Evolutionary conservation across 1,140 invertebrate species (phyloP).

Genomic region (Dendrolimus punctatus): DNA sequence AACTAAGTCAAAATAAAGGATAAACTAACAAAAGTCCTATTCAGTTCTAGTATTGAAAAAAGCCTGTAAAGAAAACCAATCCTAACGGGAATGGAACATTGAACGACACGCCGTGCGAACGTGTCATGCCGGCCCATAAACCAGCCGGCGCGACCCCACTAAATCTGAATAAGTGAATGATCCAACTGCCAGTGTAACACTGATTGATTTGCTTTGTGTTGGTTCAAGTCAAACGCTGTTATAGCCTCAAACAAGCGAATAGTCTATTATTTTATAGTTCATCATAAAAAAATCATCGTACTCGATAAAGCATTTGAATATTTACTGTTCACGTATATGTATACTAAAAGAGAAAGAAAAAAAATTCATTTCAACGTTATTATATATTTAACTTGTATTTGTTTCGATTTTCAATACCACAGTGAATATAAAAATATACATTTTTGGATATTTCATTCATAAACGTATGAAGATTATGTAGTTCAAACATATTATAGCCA

Average conservation of each 20-base stretch:
- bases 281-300: too few species aligned
- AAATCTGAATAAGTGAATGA: constrained; percentile 40
- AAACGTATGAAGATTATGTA: too few species aligned
- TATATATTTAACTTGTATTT: neutral
- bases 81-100: too few species aligned
- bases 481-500: too few species aligned
- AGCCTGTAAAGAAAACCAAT: neutral
- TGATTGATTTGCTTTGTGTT: constrained; percentile 30
- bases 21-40: too few species aligned
- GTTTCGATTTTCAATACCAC: too few species aligned
- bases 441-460: too few species aligned
- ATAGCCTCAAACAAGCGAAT: neutral
- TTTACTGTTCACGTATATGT: neutral
- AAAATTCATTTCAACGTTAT: too few species aligned
- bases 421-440: too few species aligned
- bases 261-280: neutral
- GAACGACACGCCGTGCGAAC: constrained; percentile 6
- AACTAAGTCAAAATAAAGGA: too few species aligned
- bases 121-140: constrained; percentile 24
- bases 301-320: neutral
- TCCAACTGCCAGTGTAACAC: constrained; percentile 26
- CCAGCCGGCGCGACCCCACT: constrained; percentile 22
- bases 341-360: too few species aligned
- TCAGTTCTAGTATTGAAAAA: neutral
- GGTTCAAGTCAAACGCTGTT: constrained; percentile 5